phyloP scores from a whole-genome alignment of 2,888 invertebrate genomes.

The Cryptocephalus primarius region DNA sequence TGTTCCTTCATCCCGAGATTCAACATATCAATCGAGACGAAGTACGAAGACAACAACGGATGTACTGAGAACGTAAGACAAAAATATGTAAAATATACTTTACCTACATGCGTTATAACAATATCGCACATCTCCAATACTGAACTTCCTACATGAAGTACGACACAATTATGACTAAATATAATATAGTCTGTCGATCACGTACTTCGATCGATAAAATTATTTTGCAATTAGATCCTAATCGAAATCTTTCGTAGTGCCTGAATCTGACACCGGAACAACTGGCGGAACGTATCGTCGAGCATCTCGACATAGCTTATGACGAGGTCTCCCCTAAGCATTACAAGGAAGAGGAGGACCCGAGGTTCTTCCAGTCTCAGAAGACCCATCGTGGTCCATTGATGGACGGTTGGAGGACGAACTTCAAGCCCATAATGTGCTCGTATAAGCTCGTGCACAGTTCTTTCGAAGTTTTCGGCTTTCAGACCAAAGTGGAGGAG shows the following conservation, averaged over 20 bases:
- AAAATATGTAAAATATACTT: no score
- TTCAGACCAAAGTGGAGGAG: slow-evolving; percentile 82
- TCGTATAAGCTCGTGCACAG: slow-evolving; percentile 82
- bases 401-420: slow-evolving; percentile 70
- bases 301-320: slow-evolving; percentile 77
- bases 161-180: no score
- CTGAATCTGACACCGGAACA: slow-evolving; percentile 62
- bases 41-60: slow-evolving; percentile 84
- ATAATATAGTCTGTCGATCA: no score
- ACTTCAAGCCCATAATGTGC: slow-evolving; percentile 76
- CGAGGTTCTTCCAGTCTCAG: slow-evolving; percentile 68
- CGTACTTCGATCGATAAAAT: no score
- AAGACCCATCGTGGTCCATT: slow-evolving; percentile 79
- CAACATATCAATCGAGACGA: slow-evolving; percentile 74
- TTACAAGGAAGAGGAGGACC: slow-evolving; percentile 84
- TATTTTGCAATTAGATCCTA: no score
- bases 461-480: slow-evolving; percentile 85
- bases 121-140: no score
- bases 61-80: slow-evolving; percentile 72
- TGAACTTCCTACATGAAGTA: no score
- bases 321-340: slow-evolving; percentile 78
- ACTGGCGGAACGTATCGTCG: slow-evolving; percentile 60
- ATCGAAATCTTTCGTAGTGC: slow-evolving; percentile 54
- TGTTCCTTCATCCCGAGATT: slow-evolving; percentile 86
- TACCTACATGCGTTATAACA: no score